Base-by-base conservation (phyloP, 2,797 vertebrate genomes). In the Pipistrellus pygmaeus region DNA sequence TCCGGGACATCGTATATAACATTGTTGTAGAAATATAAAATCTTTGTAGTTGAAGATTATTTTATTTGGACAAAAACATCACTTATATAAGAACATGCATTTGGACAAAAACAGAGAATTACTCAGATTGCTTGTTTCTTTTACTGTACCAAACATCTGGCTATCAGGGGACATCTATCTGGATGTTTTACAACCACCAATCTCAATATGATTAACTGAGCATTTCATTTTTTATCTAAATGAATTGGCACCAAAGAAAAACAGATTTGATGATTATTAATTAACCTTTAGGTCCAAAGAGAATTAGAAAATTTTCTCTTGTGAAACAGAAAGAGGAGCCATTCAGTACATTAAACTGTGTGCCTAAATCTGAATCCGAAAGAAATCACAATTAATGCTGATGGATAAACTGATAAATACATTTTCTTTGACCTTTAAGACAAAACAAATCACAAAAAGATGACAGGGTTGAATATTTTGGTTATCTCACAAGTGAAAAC, bases 201-300 rank as follows among this genome's bases (percentile, higher is more conserved):
- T 72, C 66, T 94, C 85, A 93, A 53, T 62, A 88, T 96, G 92
- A 94, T 93, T 94, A 96, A 84, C 35, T 46, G 14, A 93, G 71
- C 72, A 72, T 90, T 95, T 91, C 57, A 30, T 81, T 66, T 93
- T 78, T 90, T 96, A 97, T 93, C 62, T 94, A 96, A 96, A 95
- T 96, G 64, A 90, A 14, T 17, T 73, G 35, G 15, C 73, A 94
- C 46, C 92, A 93, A 96, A 18, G 25, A 89, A 89, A 86, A 96
- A 87, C 44, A 85, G 32, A 90, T 88, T 87, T 94, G 94, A 88
- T 93, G 90, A 92, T 97, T 96, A 95, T 95, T 96, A 97, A 96
- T 95, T 96, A 96, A 84, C 62, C 75, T 73, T 92, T 41, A 66
- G 32, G 23, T 92, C 88, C 94, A 94, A 92, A 78, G 87, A 96